Conservation (phyloP, 2,888 invertebrate genomes). For the Podotricha telesiphe region DNA sequence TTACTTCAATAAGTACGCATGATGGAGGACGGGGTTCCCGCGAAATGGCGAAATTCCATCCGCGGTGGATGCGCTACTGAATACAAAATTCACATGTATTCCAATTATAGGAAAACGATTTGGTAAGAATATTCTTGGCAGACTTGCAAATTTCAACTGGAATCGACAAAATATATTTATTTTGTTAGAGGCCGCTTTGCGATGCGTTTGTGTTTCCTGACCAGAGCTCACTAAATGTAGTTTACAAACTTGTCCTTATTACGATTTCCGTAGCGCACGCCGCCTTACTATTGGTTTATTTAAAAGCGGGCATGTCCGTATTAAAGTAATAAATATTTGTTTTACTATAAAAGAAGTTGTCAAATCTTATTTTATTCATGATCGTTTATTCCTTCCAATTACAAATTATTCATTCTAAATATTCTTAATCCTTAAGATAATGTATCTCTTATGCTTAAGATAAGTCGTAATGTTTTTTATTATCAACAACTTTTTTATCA, state of each 20-base stretch:
- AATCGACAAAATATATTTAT: slow-evolving; percentile 83
- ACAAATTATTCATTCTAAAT: too few species aligned
- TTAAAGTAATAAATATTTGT: not conserved
- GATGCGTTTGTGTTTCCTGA: slow-evolving; percentile 71
- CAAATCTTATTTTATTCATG: too few species aligned
- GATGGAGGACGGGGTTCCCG: slow-evolving; percentile 75
- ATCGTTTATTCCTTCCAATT: too few species aligned
- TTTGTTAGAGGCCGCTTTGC: slow-evolving; percentile 73
- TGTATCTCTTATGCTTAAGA: too few species aligned
- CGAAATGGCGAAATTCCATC: slow-evolving; percentile 80
- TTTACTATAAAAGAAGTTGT: not conserved
- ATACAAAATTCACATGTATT: slow-evolving; percentile 84
- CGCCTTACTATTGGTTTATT: not conserved
- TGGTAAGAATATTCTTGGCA: slow-evolving; percentile 83
- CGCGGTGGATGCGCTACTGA: slow-evolving; percentile 81
- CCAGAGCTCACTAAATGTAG: slow-evolving; percentile 57
- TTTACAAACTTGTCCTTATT: slow-evolving; percentile 48
- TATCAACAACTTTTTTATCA: too few species aligned
- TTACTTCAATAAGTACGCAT: slow-evolving; percentile 81
- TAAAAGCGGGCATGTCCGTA: not conserved
- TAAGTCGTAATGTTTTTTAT: too few species aligned
- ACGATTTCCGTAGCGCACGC: slow-evolving; percentile 23
- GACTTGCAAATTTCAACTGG: slow-evolving; percentile 82
- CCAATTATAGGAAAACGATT: slow-evolving; percentile 85
- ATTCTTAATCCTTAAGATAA: too few species aligned